Evolutionary conservation across 1,140 invertebrate species (phyloP), one percentile per base, ranked within the genome.

Genomic region (Sminthurides bifidus): DNA sequence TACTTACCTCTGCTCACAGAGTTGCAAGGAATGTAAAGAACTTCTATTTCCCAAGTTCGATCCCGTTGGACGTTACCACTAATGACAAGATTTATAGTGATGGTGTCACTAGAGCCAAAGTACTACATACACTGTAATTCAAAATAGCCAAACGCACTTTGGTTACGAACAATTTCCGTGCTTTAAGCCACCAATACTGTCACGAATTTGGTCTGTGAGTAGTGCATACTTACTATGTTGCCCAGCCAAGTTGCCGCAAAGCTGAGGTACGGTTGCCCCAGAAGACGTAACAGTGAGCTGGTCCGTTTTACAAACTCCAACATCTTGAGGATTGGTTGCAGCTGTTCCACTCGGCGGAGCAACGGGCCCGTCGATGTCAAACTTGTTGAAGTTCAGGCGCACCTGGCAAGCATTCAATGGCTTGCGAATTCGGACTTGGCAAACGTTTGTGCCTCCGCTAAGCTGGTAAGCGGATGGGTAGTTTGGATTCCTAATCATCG

Each of bases 31-130:
- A 65, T 61, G 33, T 40, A 51, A 10, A 61, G 30, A 37, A 65
- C 49, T 35, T 65, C 59, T 38, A 65, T 58, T 31, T 60, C 61
- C 63, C 63, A 65, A 3, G 44, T 31, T 23, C 63, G 51, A n/a
- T 65, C 63, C 38, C 55, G 45, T 14, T 46, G 50, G 12, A 44
- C 43, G 19, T 56, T 59, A 10, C 49, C 44, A 23, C 52, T 54
- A 12, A 65, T 23, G 0, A 65, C 31, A 2, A 65, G 29, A 33
- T 60, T 61, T 17, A 65, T 8, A 10, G 59, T 65, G 14, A 65
- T 40, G 1, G 63, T 65, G 17, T 65, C 63, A 45, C 59, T 61
- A 0, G 57, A 49, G 5, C 63, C 63, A 56, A 51, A 65, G 17
- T 59, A n/a, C 52, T 2, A 65, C 38, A 37, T 61, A 65, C 1